Base-by-base conservation (phyloP, 2,113 vertebrate genomes). In the Dasyurus viverrinus region DNA sequence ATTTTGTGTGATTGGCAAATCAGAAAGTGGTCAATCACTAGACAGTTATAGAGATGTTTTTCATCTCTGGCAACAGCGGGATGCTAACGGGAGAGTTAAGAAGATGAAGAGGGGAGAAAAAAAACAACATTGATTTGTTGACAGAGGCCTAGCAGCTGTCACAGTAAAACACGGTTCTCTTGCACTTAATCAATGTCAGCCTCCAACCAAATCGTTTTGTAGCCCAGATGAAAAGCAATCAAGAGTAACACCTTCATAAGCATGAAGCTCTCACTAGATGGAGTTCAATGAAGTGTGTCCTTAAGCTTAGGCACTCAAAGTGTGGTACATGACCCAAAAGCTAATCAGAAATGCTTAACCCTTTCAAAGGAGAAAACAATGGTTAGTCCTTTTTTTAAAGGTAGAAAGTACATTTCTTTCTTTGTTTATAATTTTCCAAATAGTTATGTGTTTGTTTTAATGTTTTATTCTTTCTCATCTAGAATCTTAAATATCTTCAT, bases 151-250 rank as follows among this genome's bases (percentile, higher is more conserved):
- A 98, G 97, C 98, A 98, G 97, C 97, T 98, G 98, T 98, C 98
- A 98, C 96, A 97, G 97, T 98, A 98, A 98, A 99, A 98, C 97
- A 98, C 0, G 12, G 95, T 98, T 98, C 97, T 97, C 96, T 97
- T 98, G 96, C 96, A 98, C 97, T 98, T 98, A 98, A 99, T 99
- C 98, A 99, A 94, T 98, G 98, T 98, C 98, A 98, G 97, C 95
- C 97, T 98, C 97, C 98, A 98, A 98, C 97, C 97, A 98, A 98
- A 98, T 98, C 53, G 16, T 96, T 98, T 96, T 92, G 89, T 96
- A 98, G 97, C 95, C 96, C 94, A 98, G 97, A 98, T 98, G 98
- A 98, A 98, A 99, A 98, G 97, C 97, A 98, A 98, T 98, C 98
- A 98, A 98, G 98, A 97, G 96, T 97, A 99, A 98, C 97, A 98